These are phyloP conservation scores for Pyrgus malvae DNA, from an alignment of 2,888 invertebrate species.

Conservation along the genomic window DNA sequence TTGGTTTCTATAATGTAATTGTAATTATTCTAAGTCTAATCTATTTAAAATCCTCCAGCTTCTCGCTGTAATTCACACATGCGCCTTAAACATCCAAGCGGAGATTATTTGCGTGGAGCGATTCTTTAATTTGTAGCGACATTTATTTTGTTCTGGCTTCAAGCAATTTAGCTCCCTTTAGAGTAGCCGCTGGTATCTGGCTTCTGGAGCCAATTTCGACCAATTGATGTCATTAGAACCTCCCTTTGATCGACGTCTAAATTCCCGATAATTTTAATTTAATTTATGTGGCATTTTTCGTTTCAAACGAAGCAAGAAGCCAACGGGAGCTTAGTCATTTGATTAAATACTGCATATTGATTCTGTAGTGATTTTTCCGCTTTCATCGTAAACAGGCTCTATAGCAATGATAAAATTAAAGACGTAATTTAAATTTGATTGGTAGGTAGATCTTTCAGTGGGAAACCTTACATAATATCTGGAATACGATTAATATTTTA, in stretches of 20 bases:
- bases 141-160: constrained; percentile 71
- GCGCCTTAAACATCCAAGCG: constrained; percentile 11
- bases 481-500: no score
- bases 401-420: no score
- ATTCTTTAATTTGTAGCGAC: constrained; percentile 76
- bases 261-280: constrained; percentile 63
- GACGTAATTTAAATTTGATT: neutral
- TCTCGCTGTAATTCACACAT: constrained; percentile 30
- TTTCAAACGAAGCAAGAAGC: constrained; percentile 40
- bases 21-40: no score
- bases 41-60: no score
- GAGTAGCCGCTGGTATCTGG: constrained; percentile 48
- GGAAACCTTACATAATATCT: no score
- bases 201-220: constrained; percentile 68
- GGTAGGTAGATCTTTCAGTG: no score
- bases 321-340: constrained; percentile 33
- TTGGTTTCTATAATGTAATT: no score
- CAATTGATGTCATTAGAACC: constrained; percentile 65
- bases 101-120: constrained; percentile 48
- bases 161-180: constrained; percentile 65
- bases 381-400: no score
- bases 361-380: neutral
- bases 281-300: constrained; percentile 55
- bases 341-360: constrained; percentile 26
- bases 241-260: constrained; percentile 62